Base-by-base conservation (phyloP, 2,797 vertebrate genomes). In the Periparus ater region DNA sequence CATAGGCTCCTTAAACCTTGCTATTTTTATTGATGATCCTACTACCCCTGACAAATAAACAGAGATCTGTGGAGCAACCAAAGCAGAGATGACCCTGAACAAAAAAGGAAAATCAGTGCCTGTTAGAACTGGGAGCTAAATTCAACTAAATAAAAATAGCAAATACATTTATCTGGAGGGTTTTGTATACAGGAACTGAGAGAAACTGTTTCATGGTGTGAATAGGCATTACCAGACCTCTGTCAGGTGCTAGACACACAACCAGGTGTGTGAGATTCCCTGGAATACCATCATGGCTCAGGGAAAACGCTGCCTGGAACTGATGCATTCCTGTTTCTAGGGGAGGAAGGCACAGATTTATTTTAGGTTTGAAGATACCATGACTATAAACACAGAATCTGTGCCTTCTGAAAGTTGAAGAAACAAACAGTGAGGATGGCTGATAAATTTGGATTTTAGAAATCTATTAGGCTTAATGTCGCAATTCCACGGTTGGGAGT, bases 401-500 rank as follows among this genome's bases (percentile, higher is more conserved):
- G 2, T 66, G 72, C 51, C 63, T 96, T 92, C 66, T 1, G 4
- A 95, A 84, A 73, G 50, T 1, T 96, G n/a, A 96, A 96, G 95
- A 96, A 90, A 55, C 67, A 72, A 86, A 82, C 65, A 58, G 70
- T 63, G 85, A 91, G 85, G 61, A 85, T 81, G 89, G 89, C 82
- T 88, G 92, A 97, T 94, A 96, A 97, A 91, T 42, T 50, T 60
- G 16, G 34, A 68, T 93, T 92, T 60, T 83, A 88, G 60, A 92
- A 96, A 97, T 47, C 81, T 94, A 38, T 89, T 84, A 78, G 55
- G 93, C 95, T 95, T 93, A 92, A 91, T 67, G 61, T 91, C 8
- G 14, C 79, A 83, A 71, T 97, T 95, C 47, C 50, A 38, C 32
- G 6, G 40, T 70, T 94, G 66, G 68, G 54, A 89, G 54, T 79